Percentiles rank a stretch among this genome's conserved stretches.
phyloP scores from a whole-genome alignment of 2,888 invertebrate genomes.

The Deroplatys truncata region DNA sequence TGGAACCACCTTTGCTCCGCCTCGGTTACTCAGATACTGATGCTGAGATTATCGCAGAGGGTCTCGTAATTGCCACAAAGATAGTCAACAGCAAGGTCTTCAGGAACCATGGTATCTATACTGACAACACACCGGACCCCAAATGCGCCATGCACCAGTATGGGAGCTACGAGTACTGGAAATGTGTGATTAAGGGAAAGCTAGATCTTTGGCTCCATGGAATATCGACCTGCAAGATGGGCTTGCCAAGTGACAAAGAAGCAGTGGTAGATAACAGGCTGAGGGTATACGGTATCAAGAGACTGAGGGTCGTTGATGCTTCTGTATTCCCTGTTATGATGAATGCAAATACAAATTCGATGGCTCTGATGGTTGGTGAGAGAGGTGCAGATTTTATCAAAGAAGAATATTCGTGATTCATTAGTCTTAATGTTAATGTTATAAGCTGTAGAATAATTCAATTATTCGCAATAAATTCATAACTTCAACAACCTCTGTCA shows the following conservation, averaged over 20 bases:
- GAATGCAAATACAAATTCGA: not conserved
- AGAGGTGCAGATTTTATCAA: not conserved
- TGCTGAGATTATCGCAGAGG: not conserved
- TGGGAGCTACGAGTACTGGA: not conserved
- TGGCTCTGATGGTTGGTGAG: not conserved
- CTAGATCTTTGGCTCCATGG: not conserved
- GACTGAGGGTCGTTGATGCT: not conserved
- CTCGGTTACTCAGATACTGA: not conserved
- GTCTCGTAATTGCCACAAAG: not conserved
- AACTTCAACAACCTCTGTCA: not conserved
- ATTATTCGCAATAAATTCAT: not conserved
- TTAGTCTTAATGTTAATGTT: not conserved
- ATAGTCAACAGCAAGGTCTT: not conserved
- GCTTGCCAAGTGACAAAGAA: not conserved
- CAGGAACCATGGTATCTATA: not conserved
- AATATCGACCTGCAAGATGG: not conserved
- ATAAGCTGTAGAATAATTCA: not conserved
- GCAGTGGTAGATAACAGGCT: not conserved
- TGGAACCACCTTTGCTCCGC: not conserved
- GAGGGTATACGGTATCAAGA: not conserved
- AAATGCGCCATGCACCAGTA: not conserved
- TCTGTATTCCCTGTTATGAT: not conserved
- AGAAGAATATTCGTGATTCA: not conserved
- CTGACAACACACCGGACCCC: not conserved
- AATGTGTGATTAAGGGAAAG: not conserved